Evolutionary conservation across 2,113 vertebrate genomes (phyloP), one percentile per base, ranked within the genome.

Genomic region (Stigmatopora nigra): DNA sequence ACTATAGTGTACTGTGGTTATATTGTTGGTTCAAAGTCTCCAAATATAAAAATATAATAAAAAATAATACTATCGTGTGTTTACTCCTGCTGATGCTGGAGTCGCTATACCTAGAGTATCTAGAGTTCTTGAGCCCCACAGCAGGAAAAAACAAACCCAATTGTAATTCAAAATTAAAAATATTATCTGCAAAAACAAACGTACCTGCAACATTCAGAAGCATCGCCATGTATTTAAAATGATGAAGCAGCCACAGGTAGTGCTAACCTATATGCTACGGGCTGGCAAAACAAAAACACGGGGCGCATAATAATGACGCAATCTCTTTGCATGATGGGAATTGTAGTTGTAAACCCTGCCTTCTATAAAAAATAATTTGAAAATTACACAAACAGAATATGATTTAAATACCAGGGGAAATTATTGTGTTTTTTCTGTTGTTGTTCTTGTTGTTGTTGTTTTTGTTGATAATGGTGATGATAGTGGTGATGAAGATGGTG

Each of bases 261-360:
- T 13, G 46, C 14, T 16, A 48, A 15, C 4, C 22, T 12, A 3
- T 14, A 44, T 11, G 38, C n/a, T 13, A 17, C n/a, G 1, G 11
- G 36, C 4, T 20, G 20, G 31, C 55, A 73, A 52, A 78, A 68
- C 57, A 68, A 67, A 38, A 36, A 4, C 25, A 16, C 2, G 7
- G 16, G 81, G 14, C 87, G 71, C 89, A 53, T 1, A 49, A 3
- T 58, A 59, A 77, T 86, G 81, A 86, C 82, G 86, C 65, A 22
- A 0, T 0, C 0, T 0, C 0, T 0, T 0, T 25, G 70, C 47
- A 67, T 55, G 20, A 1, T 69, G 90, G 87, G 85, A 63, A 69
- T 62, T 83, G 86, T 66, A 67, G 88, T 91, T 4, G 0, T 35
- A 11, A 15, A 56, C 5, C 20, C 4, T 56, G 31, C 5, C 2